A percentile compares a stretch with the other conserved stretches of the same genome.
These are phyloP conservation scores for Triops cancriformis DNA, from an alignment of 1,140 invertebrate genomes.

Conservation along the genomic window DNA sequence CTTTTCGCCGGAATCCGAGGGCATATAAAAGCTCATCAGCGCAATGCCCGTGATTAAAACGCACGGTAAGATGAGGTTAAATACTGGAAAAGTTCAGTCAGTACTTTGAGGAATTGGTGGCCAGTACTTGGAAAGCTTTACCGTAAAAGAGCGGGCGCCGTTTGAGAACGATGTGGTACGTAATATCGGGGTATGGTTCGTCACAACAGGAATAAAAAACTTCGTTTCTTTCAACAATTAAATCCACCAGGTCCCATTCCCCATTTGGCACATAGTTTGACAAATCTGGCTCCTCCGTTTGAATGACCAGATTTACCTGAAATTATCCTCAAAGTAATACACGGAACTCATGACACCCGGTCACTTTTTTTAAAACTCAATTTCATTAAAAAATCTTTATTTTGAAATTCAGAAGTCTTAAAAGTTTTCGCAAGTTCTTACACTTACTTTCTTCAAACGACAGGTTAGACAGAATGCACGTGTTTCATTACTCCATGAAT, in stretches of 20 bases:
- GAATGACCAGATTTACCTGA: conserved; percentile 37
- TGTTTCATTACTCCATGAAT: too few relatives aligned
- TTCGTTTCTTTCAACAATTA: conserved; percentile 41
- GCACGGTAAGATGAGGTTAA: conserved; percentile 51
- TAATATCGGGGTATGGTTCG: conserved; percentile 51
- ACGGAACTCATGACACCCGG: neutral
- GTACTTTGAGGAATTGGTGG: neutral
- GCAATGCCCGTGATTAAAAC: conserved; percentile 49
- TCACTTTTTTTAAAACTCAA: neutral
- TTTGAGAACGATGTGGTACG: conserved; percentile 43
- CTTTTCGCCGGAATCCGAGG: conserved; percentile 48
- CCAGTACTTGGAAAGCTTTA: conserved; percentile 25
- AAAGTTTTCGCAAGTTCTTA: neutral
- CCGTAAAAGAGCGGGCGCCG: conserved; percentile 51
- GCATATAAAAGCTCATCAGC: conserved; percentile 50
- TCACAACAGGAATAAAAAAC: conserved; percentile 46
- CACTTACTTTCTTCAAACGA: too few relatives aligned
- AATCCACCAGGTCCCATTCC: conserved; percentile 50
- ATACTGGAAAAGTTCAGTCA: conserved; percentile 35
- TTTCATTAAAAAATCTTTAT: too few relatives aligned
- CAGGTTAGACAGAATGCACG: too few relatives aligned
- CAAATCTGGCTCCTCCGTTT: conserved; percentile 37
- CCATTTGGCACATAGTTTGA: conserved; percentile 47
- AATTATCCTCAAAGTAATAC: neutral
- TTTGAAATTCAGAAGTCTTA: neutral